Base-by-base conservation (phyloP, 2,888 invertebrate species). In the Eristalinus aeneus region DNA sequence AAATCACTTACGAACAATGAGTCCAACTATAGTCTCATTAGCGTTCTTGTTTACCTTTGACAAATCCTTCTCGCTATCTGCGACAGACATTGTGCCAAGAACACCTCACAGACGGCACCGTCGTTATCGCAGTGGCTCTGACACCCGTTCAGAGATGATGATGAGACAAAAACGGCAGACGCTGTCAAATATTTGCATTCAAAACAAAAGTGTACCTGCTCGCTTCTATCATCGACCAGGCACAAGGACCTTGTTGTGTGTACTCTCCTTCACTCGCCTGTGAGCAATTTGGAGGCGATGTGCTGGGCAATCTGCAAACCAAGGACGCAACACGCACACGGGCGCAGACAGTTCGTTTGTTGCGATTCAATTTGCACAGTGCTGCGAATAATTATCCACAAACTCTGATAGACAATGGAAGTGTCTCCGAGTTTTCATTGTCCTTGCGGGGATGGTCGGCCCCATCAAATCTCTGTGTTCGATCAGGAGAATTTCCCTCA, bases 161-260 rank as follows among this genome's bases (percentile, higher is more conserved):
- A 74, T 46, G 31, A 54, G 60, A 73, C 20, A 68, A 63, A 63
- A 79, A 32, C 46, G 27, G 53, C 34, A 76, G 83, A 71, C 78
- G 46, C 60, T 79, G 53, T 67, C 69, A 79, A 84, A 84, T 84
- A 84, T 84, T 84, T 84, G 79, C 79, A 75, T 84, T 79, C 71
- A 65, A 79, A 79, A 71, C 67, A 84, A 61, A 74, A 75, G 74
- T 65, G 32, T 54, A 65, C 3, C 39, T 54, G 34, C n/a, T 74
- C 39, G 22, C 46, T 56, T 22, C n/a, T 8, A 12, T 39, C 22
- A 20, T 56, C 60, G 39, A 54, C 39, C 65, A 61, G 32, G 16
- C 20, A 54, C 36, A 73, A 68, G 68, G 46, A 64, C 34, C 27
- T 22, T 54, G 5, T 20, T 31, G 6, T 34, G 11, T 46, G 22